Evolutionary conservation across 2,113 vertebrate genomes (phyloP).

Genomic region (Colossoma macropomum): DNA sequence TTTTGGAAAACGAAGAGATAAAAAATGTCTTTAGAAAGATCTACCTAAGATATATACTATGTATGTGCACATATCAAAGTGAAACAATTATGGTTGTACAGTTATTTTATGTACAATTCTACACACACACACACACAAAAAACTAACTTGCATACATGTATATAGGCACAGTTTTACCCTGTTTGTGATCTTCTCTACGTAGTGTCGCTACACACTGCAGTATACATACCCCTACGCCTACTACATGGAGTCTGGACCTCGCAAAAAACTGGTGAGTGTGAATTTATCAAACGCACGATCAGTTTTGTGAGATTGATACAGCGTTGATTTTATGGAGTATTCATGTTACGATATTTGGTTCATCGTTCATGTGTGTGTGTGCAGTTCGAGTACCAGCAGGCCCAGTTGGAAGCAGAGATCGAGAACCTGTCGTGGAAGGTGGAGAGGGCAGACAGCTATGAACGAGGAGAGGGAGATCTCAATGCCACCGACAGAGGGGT

Average conservation of each 20-base stretch:
- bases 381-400: conserved; percentile 99
- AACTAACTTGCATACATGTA: too few relatives aligned
- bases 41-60: too few relatives aligned
- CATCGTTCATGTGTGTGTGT: conserved; percentile 1
- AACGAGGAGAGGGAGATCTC: conserved; percentile 86
- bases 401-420: conserved; percentile 98
- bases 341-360: neutral
- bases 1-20: too few relatives aligned
- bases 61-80: too few relatives aligned
- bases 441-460: conserved; percentile 96
- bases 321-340: too few relatives aligned
- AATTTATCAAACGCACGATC: neutral
- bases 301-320: neutral
- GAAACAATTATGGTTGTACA: too few relatives aligned
- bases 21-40: too few relatives aligned
- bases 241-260: conserved; percentile 98
- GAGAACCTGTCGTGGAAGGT: conserved; percentile 99
- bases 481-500: conserved; percentile 82
- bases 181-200: conserved; percentile 18
- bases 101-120: too few relatives aligned
- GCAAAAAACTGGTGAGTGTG: conserved; percentile 95
- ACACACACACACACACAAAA: too few relatives aligned
- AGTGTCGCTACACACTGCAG: conserved; percentile 99
- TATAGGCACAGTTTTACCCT: too few relatives aligned
- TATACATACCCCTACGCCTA: conserved; percentile 99